These are phyloP conservation scores for Oreocharis arfaki DNA, from an alignment of 2,113 vertebrate genomes.

Conservation along the genomic window DNA sequence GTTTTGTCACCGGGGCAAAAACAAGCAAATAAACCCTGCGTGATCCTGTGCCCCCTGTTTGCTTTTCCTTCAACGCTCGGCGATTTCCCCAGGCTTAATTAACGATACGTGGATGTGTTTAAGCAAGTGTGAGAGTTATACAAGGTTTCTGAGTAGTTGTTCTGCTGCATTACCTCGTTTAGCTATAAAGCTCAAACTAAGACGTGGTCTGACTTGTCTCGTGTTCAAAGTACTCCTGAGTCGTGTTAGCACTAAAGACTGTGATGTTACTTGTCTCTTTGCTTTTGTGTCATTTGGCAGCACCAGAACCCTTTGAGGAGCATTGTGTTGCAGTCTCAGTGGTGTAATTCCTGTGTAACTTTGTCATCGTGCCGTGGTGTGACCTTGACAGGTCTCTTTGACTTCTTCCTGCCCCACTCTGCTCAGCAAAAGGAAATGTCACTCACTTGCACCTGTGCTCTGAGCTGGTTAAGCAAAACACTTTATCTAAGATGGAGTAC, in stretches of 20 bases:
- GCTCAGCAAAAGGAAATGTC: neutral
- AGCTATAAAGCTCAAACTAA: neutral
- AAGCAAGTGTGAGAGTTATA: neutral
- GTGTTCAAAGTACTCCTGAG: neutral
- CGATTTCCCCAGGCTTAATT: neutral
- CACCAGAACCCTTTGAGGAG: neutral
- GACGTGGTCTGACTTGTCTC: neutral
- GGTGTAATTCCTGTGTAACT: neutral
- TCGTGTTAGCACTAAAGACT: neutral
- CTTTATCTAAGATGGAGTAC: neutral
- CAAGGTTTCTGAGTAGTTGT: neutral
- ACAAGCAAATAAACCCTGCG: neutral
- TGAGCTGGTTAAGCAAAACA: neutral
- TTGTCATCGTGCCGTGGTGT: neutral
- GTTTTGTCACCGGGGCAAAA: neutral
- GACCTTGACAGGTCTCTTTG: slow-evolving; percentile 9
- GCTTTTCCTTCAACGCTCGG: neutral
- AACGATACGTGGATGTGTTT: neutral
- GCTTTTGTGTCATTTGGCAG: neutral
- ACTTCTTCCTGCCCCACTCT: neutral
- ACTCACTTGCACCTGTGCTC: neutral
- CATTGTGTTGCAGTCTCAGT: neutral
- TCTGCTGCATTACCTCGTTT: neutral
- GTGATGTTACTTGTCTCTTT: neutral
- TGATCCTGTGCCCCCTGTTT: neutral